A percentile compares a stretch with the other conserved stretches of the same genome.
phyloP scores from a whole-genome alignment of 2,888 invertebrate genomes.

The Parnassius mnemosyne region DNA sequence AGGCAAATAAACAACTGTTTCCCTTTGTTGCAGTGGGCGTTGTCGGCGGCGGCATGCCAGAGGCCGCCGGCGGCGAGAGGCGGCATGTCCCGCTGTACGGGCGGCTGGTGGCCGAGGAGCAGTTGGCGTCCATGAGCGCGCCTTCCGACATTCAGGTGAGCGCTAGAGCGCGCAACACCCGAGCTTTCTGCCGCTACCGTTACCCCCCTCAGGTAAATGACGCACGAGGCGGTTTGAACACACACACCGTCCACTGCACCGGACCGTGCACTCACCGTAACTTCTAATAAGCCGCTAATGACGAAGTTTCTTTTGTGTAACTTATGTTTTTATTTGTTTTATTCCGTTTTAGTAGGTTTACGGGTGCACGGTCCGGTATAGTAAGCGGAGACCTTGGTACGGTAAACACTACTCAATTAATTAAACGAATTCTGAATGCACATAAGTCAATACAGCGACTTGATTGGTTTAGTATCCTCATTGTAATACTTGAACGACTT shows the following conservation, averaged over 20 bases:
- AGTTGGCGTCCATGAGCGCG: slow-evolving; percentile 83
- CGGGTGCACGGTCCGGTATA: slow-evolving; percentile 16
- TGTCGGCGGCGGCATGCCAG: slow-evolving; percentile 72
- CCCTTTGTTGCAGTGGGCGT: slow-evolving; percentile 69
- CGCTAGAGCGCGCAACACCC: slow-evolving; percentile 75
- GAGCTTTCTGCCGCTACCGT: slow-evolving; percentile 78
- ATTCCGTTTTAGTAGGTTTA: not conserved
- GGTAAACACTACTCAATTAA: slow-evolving; percentile 11
- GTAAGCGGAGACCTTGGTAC: slow-evolving; percentile 15
- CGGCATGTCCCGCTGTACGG: slow-evolving; percentile 93
- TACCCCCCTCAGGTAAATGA: slow-evolving; percentile 75
- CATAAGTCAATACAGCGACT: slow-evolving; percentile 1
- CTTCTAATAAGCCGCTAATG: not conserved
- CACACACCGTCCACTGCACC: slow-evolving; percentile 26
- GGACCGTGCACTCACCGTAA: slow-evolving; percentile 11
- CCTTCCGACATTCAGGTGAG: slow-evolving; percentile 84
- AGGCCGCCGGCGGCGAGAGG: slow-evolving; percentile 74
- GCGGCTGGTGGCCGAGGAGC: slow-evolving; percentile 94
- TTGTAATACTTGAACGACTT: slow-evolving; percentile 19
- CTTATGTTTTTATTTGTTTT: not conserved
- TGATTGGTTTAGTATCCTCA: slow-evolving; percentile 8
- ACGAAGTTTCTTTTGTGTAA: too few species aligned
- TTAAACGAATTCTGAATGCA: slow-evolving; percentile 6
- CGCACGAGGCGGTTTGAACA: slow-evolving; percentile 74
- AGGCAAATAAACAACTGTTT: not conserved